phyloP scores from a whole-genome alignment of 2,797 vertebrate genomes.

The Melanotaenia pygmaea region DNA sequence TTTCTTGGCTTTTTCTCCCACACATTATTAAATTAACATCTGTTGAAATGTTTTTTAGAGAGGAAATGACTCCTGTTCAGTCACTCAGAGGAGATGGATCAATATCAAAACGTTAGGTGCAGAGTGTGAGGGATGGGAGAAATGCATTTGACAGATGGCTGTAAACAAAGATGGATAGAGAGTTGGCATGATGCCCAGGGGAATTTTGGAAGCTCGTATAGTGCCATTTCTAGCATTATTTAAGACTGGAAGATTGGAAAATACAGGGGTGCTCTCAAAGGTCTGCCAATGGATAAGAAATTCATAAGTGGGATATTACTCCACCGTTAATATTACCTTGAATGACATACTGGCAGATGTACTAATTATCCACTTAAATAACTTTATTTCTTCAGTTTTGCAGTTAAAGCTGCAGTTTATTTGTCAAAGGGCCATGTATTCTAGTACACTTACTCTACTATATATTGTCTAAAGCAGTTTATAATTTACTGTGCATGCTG shows the following conservation, averaged over 20 bases:
- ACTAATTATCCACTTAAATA: slow-evolving; percentile 21
- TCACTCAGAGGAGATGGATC: slow-evolving; percentile 70
- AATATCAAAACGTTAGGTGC: slow-evolving; percentile 69
- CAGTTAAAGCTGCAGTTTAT: neutral
- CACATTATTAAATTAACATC: slow-evolving; percentile 84
- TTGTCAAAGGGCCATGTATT: neutral
- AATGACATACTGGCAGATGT: slow-evolving; percentile 15
- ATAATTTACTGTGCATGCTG: neutral
- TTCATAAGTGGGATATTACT: neutral
- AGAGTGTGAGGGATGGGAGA: slow-evolving; percentile 27
- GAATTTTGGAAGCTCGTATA: slow-evolving; percentile 36
- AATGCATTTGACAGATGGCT: slow-evolving; percentile 52
- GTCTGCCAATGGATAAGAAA: slow-evolving; percentile 17
- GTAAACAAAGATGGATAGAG: slow-evolving; percentile 35
- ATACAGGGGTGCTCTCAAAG: neutral
- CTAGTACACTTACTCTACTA: neutral
- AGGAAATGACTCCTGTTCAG: slow-evolving; percentile 69
- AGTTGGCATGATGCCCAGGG: slow-evolving; percentile 22
- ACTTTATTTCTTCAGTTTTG: neutral
- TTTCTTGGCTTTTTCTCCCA: slow-evolving; percentile 76
- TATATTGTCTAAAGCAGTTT: neutral
- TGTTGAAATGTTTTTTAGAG: slow-evolving; percentile 71
- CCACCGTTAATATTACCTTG: neutral
- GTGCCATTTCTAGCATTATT: slow-evolving; percentile 11
- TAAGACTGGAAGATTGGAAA: slow-evolving; percentile 7